phyloP scores from a whole-genome alignment of 2,113 vertebrate species.

The Barbus barbus region DNA sequence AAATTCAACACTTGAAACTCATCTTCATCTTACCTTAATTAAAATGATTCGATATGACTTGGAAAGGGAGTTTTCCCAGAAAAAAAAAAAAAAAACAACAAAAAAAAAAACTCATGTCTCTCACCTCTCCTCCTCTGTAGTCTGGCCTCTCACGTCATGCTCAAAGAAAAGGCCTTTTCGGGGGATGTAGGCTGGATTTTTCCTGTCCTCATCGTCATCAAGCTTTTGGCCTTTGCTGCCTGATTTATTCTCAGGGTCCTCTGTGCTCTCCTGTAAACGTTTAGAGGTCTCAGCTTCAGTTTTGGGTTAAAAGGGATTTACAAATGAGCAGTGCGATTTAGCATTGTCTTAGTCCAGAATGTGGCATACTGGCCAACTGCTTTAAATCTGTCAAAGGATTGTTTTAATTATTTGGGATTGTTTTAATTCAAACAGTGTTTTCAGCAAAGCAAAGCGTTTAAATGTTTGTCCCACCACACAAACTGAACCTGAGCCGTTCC shows the following conservation, averaged over 20 bases:
- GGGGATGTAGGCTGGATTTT: conserved; percentile 96
- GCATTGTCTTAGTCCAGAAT: background rate
- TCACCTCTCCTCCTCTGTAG: conserved; percentile 92
- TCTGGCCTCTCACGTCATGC: conserved; percentile 92
- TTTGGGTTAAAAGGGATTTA: background rate
- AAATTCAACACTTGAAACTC: background rate
- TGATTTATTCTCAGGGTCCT: conserved; percentile 86
- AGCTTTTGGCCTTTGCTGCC: conserved; percentile 86
- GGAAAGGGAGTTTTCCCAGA: background rate
- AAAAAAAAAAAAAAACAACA: too few species aligned
- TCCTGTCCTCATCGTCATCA: conserved; percentile 94
- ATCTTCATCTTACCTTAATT: background rate
- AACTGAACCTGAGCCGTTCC: background rate
- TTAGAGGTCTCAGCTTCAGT: background rate
- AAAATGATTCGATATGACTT: background rate
- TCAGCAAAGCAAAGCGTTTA: background rate
- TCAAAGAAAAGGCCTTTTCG: conserved; percentile 98
- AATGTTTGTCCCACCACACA: background rate
- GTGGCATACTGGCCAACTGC: background rate
- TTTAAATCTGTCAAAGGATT: background rate
- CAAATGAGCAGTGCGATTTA: background rate
- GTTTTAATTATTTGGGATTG: background rate
- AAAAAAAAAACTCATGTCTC: conserved; percentile 12
- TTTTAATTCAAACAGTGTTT: background rate
- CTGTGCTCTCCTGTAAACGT: conserved; percentile 87